Percentiles rank a stretch among this genome's conserved stretches.
Evolutionary conservation across 2,888 invertebrate species (phyloP).

Genomic region (Xanthia togata): DNA sequence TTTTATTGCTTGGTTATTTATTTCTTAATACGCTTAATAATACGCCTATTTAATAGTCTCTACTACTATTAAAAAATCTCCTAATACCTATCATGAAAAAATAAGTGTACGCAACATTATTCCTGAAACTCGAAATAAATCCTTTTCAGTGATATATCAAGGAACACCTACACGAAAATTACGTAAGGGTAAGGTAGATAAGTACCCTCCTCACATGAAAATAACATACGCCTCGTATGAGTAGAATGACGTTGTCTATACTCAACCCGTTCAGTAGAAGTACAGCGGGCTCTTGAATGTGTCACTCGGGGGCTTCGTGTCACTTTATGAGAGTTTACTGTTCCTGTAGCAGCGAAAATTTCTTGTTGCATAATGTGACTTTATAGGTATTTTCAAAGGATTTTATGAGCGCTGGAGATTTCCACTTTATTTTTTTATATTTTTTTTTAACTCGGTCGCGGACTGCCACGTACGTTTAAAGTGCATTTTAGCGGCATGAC

Average conservation of each 20-base stretch:
- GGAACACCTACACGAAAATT: conserved; percentile 8
- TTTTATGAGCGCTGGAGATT: conserved; percentile 9
- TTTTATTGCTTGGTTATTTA: neutral
- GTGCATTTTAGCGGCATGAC: conserved; percentile 14
- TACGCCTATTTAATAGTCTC: neutral
- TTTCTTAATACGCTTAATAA: neutral
- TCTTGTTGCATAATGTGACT: conserved; percentile 34
- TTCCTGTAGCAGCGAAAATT: conserved; percentile 15
- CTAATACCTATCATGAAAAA: neutral
- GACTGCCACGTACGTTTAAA: conserved; percentile 14
- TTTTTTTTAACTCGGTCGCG: conserved; percentile 3
- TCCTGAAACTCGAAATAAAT: neutral
- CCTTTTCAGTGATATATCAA: neutral
- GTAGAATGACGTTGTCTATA: neutral
- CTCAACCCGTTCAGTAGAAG: conserved; percentile 4
- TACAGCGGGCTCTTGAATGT: conserved; percentile 28
- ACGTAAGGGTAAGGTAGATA: neutral
- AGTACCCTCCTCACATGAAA: neutral
- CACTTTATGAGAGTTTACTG: conserved; percentile 13
- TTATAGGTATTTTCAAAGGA: conserved; percentile 27
- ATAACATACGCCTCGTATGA: neutral
- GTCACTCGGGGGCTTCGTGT: conserved; percentile 18
- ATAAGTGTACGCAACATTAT: neutral
- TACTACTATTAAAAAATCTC: neutral
- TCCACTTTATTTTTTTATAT: no score